A percentile compares a stretch with the other conserved stretches of the same genome.
These are phyloP conservation scores for Thymelicus sylvestris DNA, from an alignment of 2,888 invertebrate species.

Conservation along the genomic window DNA sequence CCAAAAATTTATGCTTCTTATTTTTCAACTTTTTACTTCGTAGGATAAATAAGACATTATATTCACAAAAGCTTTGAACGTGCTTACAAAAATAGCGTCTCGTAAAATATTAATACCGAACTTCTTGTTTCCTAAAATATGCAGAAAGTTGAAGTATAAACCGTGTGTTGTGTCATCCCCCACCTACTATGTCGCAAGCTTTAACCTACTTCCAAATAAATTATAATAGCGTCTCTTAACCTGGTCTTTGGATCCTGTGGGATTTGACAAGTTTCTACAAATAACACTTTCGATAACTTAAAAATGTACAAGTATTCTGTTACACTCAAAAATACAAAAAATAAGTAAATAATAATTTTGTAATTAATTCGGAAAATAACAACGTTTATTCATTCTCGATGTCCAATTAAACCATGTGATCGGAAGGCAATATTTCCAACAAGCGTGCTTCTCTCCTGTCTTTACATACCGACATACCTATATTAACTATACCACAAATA, in stretches of 20 bases:
- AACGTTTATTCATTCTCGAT: too few relatives aligned
- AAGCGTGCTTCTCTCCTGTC: too few relatives aligned
- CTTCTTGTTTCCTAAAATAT: slow-evolving; percentile 22
- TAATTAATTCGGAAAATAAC: too few relatives aligned
- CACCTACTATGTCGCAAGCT: slow-evolving; percentile 13
- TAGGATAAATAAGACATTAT: background rate
- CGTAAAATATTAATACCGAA: slow-evolving; percentile 18
- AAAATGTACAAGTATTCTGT: too few relatives aligned
- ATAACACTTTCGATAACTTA: background rate
- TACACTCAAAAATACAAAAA: too few relatives aligned
- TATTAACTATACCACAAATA: too few relatives aligned
- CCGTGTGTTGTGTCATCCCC: slow-evolving; percentile 14
- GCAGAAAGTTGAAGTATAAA: slow-evolving; percentile 14
- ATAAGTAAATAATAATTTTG: too few relatives aligned
- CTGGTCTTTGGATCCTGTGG: background rate
- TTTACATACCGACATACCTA: too few relatives aligned
- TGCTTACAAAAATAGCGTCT: slow-evolving; percentile 14
- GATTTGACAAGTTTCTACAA: background rate
- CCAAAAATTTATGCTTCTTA: background rate
- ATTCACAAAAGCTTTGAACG: slow-evolving; percentile 11
- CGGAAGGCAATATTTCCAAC: too few relatives aligned
- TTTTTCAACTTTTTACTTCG: background rate
- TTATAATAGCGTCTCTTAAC: background rate
- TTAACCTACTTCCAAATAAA: slow-evolving; percentile 18
- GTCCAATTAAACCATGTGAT: too few relatives aligned